Evolutionary conservation across 2,797 vertebrate genomes (phyloP), one percentile per base, ranked within the genome.

Genomic region (Tamandua tetradactyla): DNA sequence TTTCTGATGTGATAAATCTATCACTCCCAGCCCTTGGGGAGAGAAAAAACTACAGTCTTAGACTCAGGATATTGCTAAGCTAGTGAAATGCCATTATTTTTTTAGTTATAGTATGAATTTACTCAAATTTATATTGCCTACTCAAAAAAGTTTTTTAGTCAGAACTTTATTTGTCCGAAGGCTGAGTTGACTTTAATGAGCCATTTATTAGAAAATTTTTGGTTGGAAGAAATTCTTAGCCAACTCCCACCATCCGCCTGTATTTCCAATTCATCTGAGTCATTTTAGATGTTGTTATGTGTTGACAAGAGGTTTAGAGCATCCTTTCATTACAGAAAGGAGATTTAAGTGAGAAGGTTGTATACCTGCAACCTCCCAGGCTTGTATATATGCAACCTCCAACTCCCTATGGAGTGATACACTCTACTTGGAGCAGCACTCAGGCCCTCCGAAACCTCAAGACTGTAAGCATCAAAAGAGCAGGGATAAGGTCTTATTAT

Each of bases 141-240:
- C 55, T 52, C 35, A 25, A 85, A 32, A 40, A 66, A 10, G 27
- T 30, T 55, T 80, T 84, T 42, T 72, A 57, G 57, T 23, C 40
- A 75, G 27, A 7, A 7, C 49, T 92, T 91, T 78, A 12, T 59
- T 80, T 87, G 78, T 69, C 44, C 82, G 86, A 88, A 79, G 57
- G 35, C 74, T 52, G 37, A 69, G 8, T 57, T 89, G 47, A 25
- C 42, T 96, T 94, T 90, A 81, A 35, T 93, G 81, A 88, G 66
- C 66, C 55, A 30, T 88, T 47, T 80, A 30, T 66, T 95, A 74
- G 61, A 44, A 76, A 94, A 93, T 6, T 37, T 52, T 90, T 72
- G 59, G 25, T 86, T 81, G 10, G 47, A 83, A 92, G 79, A 66
- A 61, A 27, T 22, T 69, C 18, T 37, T 81, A 69, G 12, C 22